Evolutionary conservation across 2,888 invertebrate genomes (phyloP).

Genomic region (Deroplatys truncata): DNA sequence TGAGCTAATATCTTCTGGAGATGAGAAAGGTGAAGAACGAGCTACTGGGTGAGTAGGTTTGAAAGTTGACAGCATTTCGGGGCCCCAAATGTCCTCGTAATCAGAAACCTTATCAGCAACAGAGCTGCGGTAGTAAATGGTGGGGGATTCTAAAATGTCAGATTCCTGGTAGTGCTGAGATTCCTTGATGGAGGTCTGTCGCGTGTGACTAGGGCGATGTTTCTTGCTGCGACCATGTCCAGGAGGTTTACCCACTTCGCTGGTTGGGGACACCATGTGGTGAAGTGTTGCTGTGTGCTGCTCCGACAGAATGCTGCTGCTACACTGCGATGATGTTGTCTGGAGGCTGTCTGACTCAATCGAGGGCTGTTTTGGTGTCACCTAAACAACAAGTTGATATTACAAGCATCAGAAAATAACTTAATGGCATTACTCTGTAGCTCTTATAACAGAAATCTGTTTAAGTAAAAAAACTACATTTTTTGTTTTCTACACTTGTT

Average conservation of each 20-base stretch:
- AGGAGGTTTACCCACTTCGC: slow-evolving; percentile 36
- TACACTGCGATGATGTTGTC: slow-evolving; percentile 40
- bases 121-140: slow-evolving; percentile 78
- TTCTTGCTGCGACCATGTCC: slow-evolving; percentile 33
- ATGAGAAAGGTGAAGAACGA: slow-evolving; percentile 34
- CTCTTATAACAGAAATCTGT: no score
- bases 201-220: slow-evolving; percentile 42
- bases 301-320: slow-evolving; percentile 35
- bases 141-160: slow-evolving; percentile 78
- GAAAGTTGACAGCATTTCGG: slow-evolving; percentile 46
- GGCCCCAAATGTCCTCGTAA: slow-evolving; percentile 92
- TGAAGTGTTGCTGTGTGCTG: slow-evolving; percentile 25
- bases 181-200: slow-evolving; percentile 42
- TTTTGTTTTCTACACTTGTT: no score
- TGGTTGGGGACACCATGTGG: slow-evolving; percentile 27
- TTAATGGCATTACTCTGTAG: no score
- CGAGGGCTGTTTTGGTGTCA: slow-evolving; percentile 37
- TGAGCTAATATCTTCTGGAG: slow-evolving; percentile 33
- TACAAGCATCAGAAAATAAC: background rate
- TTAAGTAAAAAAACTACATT: no score
- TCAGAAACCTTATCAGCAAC: slow-evolving; percentile 80
- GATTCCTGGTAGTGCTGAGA: slow-evolving; percentile 61
- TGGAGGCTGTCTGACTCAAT: slow-evolving; percentile 38
- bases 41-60: slow-evolving; percentile 34
- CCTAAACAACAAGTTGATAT: slow-evolving; percentile 26